Percentiles rank a stretch among this genome's conserved stretches.
Conservation (phyloP, 2,888 invertebrate genomes). For the Iselma pallidipennis region DNA sequence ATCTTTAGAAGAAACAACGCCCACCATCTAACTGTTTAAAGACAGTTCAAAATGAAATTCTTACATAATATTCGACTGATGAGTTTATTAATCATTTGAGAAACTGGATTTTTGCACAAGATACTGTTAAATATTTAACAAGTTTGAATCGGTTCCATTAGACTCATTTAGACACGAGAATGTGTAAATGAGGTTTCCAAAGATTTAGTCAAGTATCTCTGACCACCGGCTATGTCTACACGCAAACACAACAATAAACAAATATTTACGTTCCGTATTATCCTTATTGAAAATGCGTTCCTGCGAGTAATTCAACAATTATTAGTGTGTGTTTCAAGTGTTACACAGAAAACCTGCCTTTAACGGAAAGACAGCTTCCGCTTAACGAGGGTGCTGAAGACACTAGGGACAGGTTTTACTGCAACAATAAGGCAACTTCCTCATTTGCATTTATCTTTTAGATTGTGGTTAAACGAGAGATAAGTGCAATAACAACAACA, state of each 20-base stretch:
- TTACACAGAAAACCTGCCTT: too few relatives aligned
- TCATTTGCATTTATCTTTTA: neutral
- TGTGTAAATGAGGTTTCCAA: neutral
- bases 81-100: neutral
- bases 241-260: neutral
- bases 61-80: neutral
- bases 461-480: neutral
- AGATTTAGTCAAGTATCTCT: too few relatives aligned
- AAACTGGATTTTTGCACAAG: constrained; percentile 3
- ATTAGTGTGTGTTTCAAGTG: neutral
- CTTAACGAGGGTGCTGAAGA: too few relatives aligned
- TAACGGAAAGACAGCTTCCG: too few relatives aligned
- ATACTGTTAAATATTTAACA: too few relatives aligned
- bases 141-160: too few relatives aligned
- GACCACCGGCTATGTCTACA: neutral
- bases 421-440: neutral
- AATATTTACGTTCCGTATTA: neutral
- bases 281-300: neutral
- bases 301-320: neutral
- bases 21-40: neutral
- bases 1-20: neutral
- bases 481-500: neutral
- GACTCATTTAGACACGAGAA: too few relatives aligned
- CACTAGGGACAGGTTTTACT: too few relatives aligned
- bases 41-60: neutral